phyloP scores from a whole-genome alignment of 2,113 vertebrate species.

The Egretta garzetta region DNA sequence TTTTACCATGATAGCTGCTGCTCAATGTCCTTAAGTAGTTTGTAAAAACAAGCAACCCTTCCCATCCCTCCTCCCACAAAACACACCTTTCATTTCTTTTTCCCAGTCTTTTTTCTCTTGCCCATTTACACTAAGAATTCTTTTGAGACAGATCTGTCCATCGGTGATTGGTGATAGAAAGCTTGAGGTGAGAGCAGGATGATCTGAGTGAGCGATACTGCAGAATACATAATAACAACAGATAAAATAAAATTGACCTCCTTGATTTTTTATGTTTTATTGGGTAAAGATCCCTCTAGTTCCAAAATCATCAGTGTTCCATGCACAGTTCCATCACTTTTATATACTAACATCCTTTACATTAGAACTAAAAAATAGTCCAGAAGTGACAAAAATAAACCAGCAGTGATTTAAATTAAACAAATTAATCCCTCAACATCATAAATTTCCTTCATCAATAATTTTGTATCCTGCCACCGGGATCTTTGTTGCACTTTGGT shows the following conservation, averaged over 20 bases:
- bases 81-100: background rate
- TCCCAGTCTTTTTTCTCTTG: background rate
- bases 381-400: background rate
- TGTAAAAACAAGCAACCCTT: background rate
- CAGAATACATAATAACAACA: background rate
- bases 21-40: background rate
- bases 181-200: background rate
- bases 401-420: background rate
- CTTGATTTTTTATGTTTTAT: background rate
- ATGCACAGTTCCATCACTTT: background rate
- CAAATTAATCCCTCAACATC: background rate
- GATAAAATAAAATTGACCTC: background rate
- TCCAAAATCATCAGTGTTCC: background rate
- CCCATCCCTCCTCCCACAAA: background rate
- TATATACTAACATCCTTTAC: background rate
- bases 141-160: background rate
- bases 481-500: background rate
- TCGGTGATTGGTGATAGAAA: background rate
- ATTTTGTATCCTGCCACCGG: background rate
- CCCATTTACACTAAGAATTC: background rate
- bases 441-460: background rate
- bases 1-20: background rate
- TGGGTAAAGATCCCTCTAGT: background rate
- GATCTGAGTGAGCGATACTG: background rate
- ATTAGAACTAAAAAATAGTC: background rate